Evolutionary conservation across 2,797 vertebrate genomes (phyloP).

Genomic region (Myotis myotis): DNA sequence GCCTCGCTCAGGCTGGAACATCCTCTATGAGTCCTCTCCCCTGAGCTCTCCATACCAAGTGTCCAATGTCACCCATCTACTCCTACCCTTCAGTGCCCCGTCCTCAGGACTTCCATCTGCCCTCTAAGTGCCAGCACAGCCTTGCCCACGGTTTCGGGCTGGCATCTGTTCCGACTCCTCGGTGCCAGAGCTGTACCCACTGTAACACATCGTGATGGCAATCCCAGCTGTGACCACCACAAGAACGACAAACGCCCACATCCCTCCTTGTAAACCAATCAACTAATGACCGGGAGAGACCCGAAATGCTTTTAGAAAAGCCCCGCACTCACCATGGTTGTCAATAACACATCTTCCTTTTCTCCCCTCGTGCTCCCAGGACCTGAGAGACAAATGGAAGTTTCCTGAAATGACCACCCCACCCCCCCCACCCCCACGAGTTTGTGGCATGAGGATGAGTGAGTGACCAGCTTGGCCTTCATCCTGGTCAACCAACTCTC

Average conservation of each 20-base stretch:
- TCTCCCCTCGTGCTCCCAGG: slow-evolving; percentile 86
- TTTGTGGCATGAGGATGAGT: neutral
- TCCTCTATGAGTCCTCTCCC: neutral
- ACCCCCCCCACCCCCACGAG: accelerated
- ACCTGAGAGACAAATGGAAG: slow-evolving; percentile 84
- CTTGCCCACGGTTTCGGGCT: neutral
- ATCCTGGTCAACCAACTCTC: slow-evolving; percentile 56
- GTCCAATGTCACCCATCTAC: neutral
- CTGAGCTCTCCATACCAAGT: neutral
- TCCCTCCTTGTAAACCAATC: neutral
- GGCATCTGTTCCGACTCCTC: neutral
- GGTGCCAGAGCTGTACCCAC: neutral
- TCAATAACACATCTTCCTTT: slow-evolving; percentile 92
- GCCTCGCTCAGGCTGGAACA: neutral
- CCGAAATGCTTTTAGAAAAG: neutral
- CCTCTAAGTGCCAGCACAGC: neutral
- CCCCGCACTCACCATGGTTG: slow-evolving; percentile 91
- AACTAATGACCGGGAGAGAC: neutral
- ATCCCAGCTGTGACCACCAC: neutral
- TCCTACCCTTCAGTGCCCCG: too few species aligned
- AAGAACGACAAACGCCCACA: neutral
- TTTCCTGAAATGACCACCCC: slow-evolving; percentile 51
- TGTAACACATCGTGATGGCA: neutral
- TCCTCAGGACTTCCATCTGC: neutral
- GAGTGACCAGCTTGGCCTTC: neutral